Conservation (phyloP, 2,888 invertebrate species). For the Troides helena region DNA sequence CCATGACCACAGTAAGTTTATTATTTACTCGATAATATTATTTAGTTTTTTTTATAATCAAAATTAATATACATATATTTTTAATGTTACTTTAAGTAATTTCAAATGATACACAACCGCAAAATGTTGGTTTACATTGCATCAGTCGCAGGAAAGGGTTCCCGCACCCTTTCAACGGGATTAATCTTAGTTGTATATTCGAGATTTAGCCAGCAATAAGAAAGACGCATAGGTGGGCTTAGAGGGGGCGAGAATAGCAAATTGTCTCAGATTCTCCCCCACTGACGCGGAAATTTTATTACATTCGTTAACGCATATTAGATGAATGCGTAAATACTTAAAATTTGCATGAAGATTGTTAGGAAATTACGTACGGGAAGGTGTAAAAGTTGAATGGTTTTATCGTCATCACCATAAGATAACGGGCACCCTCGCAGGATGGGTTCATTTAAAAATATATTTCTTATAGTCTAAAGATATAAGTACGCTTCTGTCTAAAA, state of each 20-base stretch:
- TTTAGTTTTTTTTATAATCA: too few species aligned
- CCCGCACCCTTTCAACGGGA: slow-evolving; percentile 72
- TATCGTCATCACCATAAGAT: too few species aligned
- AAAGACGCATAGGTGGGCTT: slow-evolving; percentile 79
- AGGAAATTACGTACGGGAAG: slow-evolving; percentile 38
- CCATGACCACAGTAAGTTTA: too few species aligned
- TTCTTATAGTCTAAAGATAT: too few species aligned
- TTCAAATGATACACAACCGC: too few species aligned
- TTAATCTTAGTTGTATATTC: slow-evolving; percentile 80
- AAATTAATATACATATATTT: too few species aligned
- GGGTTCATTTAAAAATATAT: too few species aligned
- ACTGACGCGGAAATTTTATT: slow-evolving; percentile 66
- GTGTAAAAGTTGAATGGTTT: background rate
- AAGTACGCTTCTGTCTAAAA: too few species aligned
- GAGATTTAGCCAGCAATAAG: slow-evolving; percentile 79
- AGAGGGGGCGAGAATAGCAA: slow-evolving; percentile 67
- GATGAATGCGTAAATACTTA: slow-evolving; percentile 69
- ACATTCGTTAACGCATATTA: slow-evolving; percentile 77
- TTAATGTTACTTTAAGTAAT: too few species aligned
- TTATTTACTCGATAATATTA: too few species aligned
- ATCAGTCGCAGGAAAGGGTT: slow-evolving; percentile 50
- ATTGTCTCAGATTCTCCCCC: slow-evolving; percentile 74
- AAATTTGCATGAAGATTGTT: slow-evolving; percentile 65
- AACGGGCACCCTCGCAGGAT: too few species aligned
- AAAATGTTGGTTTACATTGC: slow-evolving; percentile 25